These are phyloP conservation scores for Saxidomus purpurata DNA, from an alignment of 1,140 invertebrate species.

Conservation along the genomic window DNA sequence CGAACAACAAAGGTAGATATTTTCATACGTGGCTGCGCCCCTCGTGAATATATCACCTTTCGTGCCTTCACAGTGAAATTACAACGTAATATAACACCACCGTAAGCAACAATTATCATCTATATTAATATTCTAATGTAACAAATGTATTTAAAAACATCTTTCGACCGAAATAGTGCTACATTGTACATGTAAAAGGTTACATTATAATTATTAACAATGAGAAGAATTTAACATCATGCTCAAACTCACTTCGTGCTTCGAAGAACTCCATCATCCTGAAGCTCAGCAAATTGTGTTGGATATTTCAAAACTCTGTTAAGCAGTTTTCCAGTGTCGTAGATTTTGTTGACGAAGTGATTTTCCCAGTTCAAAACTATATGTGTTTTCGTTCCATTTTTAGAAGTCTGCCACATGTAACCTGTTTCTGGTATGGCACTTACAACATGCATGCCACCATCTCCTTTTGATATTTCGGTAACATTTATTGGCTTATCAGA, in stretches of 20 bases:
- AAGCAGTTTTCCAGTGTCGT: not conserved
- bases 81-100: too few relatives aligned
- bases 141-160: too few relatives aligned
- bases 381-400: conserved; percentile 21
- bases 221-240: too few relatives aligned
- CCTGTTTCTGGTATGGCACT: conserved; percentile 51
- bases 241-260: not conserved
- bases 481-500: not conserved
- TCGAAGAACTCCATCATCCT: not conserved
- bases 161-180: too few relatives aligned
- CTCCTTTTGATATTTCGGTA: not conserved
- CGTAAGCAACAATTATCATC: too few relatives aligned
- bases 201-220: too few relatives aligned
- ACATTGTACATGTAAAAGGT: too few relatives aligned
- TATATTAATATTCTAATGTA: too few relatives aligned
- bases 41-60: too few relatives aligned
- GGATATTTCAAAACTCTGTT: not conserved
- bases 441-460: conserved; percentile 44
- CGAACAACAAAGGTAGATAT: too few relatives aligned
- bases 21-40: too few relatives aligned
- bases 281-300: not conserved
- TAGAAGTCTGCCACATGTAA: conserved; percentile 59
- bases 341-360: conserved; percentile 41
- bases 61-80: too few relatives aligned
- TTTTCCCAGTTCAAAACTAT: conserved; percentile 20